These are phyloP conservation scores for Micrasema longulum DNA, from an alignment of 1,140 invertebrate species.

Conservation along the genomic window DNA sequence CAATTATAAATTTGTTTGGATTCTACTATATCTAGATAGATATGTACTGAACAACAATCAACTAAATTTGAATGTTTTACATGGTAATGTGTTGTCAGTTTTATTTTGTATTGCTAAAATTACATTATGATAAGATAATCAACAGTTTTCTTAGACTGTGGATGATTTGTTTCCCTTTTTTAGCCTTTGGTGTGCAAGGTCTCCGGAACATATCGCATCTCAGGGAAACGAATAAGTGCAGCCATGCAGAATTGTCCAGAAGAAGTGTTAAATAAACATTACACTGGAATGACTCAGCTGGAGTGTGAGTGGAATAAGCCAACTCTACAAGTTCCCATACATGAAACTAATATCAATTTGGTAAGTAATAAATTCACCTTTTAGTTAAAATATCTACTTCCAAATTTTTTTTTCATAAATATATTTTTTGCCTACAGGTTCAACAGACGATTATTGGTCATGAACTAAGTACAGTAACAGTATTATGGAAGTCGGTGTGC, in stretches of 20 bases:
- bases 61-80: too few relatives aligned
- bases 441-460: slow-evolving; percentile 66
- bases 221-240: slow-evolving; percentile 42
- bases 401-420: too few relatives aligned
- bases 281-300: slow-evolving; percentile 53
- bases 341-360: slow-evolving; percentile 63
- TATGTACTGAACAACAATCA: too few relatives aligned
- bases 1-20: too few relatives aligned
- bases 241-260: slow-evolving; percentile 24
- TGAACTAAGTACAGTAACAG: slow-evolving; percentile 61
- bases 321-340: slow-evolving; percentile 60
- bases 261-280: slow-evolving; percentile 42
- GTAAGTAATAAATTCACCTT: slow-evolving; percentile 58
- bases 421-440: slow-evolving; percentile 54
- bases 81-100: too few relatives aligned
- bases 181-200: slow-evolving; percentile 38
- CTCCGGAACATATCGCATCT: slow-evolving; percentile 44
- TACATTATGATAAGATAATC: too few relatives aligned
- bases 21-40: too few relatives aligned
- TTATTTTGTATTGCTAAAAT: too few relatives aligned
- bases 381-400: too few relatives aligned
- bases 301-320: slow-evolving; percentile 59
- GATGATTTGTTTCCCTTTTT: slow-evolving; percentile 1
- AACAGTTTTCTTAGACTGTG: too few relatives aligned
- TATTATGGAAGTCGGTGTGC: slow-evolving; percentile 65